phyloP scores from a whole-genome alignment of 53 echinoderm and acorn worm species.

The Paracentrotus lividus region DNA sequence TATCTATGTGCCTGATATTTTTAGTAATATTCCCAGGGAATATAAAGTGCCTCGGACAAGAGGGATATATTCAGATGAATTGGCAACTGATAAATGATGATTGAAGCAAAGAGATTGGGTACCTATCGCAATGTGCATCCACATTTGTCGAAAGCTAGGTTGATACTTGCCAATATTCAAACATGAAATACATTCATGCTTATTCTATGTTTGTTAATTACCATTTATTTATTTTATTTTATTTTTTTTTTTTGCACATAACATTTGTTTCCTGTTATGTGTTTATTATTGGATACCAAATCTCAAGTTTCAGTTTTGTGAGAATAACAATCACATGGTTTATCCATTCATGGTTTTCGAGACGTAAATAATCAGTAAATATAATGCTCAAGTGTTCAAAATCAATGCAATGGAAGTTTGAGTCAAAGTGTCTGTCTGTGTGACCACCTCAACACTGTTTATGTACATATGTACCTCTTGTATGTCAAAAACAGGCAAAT shows the following conservation, averaged over 20 bases:
- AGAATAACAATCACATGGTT: too few species aligned
- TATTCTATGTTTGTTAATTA: too few species aligned
- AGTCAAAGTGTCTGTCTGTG: background rate
- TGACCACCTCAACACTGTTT: background rate
- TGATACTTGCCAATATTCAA: background rate
- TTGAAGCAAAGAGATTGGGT: background rate
- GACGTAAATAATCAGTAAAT: too few species aligned
- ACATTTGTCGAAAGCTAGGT: background rate
- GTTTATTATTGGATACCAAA: too few species aligned
- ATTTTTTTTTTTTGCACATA: too few species aligned
- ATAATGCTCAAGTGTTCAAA: too few species aligned
- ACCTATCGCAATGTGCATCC: background rate
- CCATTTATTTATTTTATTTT: too few species aligned
- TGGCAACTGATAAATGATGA: slow-evolving; percentile 50
- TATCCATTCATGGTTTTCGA: too few species aligned
- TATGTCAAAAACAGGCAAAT: background rate
- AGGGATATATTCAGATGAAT: background rate
- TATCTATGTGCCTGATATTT: background rate
- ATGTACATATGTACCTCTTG: background rate
- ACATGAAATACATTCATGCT: background rate
- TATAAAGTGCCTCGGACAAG: background rate
- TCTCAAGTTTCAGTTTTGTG: too few species aligned
- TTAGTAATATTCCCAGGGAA: slow-evolving; percentile 24
- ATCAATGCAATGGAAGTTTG: background rate
- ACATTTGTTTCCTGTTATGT: too few species aligned